phyloP scores from a whole-genome alignment of 2,888 invertebrate species.

The Gymnosoma rotundatum region DNA sequence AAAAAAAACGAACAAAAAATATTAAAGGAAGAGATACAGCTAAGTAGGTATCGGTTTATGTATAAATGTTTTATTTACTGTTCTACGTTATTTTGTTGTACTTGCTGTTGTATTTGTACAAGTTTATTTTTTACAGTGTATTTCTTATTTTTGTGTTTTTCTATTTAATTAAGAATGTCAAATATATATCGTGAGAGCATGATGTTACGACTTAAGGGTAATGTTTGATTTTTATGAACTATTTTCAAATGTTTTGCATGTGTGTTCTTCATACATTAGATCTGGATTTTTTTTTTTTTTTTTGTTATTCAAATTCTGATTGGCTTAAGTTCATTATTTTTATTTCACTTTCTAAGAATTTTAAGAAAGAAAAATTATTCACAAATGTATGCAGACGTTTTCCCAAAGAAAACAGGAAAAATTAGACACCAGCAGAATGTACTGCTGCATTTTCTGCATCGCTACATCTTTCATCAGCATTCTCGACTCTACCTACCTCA shows the following conservation, averaged over 20 bases:
- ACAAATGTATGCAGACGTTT: no score
- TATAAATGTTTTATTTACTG: conserved; percentile 52
- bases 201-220: neutral
- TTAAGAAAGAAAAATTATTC: no score
- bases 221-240: neutral
- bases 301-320: no score
- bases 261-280: conserved; percentile 12
- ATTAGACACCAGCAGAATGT: no score
- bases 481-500: no score
- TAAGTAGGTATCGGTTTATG: conserved; percentile 50
- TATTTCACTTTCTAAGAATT: no score
- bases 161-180: conserved; percentile 18
- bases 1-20: conserved; percentile 29
- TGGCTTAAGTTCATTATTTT: no score
- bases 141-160: neutral
- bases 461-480: no score
- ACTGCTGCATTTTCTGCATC: no score
- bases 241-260: conserved; percentile 14
- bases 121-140: conserved; percentile 58
- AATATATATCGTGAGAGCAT: conserved; percentile 44
- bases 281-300: neutral
- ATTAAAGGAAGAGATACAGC: conserved; percentile 48
- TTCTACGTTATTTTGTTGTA: conserved; percentile 36
- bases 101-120: neutral
- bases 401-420: no score